A percentile compares a stretch with the other conserved stretches of the same genome.
Conservation (phyloP, 2,113 vertebrate genomes). For the Silurus meridionalis region DNA sequence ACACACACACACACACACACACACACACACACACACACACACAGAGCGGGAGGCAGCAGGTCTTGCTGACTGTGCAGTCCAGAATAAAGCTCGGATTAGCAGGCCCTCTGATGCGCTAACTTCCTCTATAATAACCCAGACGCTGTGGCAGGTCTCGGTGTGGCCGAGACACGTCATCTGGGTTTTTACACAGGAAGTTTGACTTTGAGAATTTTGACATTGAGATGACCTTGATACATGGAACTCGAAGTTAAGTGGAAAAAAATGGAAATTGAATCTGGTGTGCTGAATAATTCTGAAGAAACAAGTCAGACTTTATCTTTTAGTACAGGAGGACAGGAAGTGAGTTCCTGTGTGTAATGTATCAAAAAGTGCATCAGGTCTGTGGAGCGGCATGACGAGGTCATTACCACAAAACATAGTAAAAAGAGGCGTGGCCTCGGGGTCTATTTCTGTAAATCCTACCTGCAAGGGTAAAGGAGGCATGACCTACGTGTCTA, state of each 20-base stretch:
- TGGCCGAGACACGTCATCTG: too few relatives aligned
- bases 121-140: too few relatives aligned
- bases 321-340: not conserved
- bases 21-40: constrained; percentile 9
- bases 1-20: constrained; percentile 15
- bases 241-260: not conserved
- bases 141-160: not conserved
- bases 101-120: not conserved
- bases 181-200: too few relatives aligned
- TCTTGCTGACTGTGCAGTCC: not conserved
- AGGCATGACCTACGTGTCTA: not conserved
- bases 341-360: not conserved
- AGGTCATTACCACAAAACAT: not conserved
- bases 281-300: not conserved
- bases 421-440: not conserved
- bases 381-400: not conserved
- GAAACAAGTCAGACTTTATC: not conserved
- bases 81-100: not conserved
- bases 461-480: not conserved
- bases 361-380: not conserved
- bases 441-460: not conserved
- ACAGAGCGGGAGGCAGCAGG: not conserved
- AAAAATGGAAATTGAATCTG: not conserved
- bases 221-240: not conserved
- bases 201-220: not conserved